Conservation (phyloP, 2,888 invertebrate genomes). For the Tyria jacobaeae region DNA sequence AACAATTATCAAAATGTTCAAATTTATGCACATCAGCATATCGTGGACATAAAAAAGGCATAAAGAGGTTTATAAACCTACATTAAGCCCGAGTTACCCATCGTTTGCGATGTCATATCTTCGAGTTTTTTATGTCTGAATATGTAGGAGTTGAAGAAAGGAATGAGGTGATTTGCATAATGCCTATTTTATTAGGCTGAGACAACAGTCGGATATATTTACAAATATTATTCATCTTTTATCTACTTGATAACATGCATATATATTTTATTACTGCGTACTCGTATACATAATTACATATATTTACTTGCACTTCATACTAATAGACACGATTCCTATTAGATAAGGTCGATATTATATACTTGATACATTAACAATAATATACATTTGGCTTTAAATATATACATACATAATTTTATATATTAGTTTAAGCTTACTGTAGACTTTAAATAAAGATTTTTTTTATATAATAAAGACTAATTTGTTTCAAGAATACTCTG, state of each 20-base stretch:
- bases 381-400: too few species aligned
- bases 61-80: conserved; percentile 31
- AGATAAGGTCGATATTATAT: too few species aligned
- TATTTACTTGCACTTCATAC: too few species aligned
- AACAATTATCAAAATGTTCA: conserved; percentile 11
- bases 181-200: neutral
- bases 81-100: conserved; percentile 22
- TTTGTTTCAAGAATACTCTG: too few species aligned
- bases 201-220: neutral
- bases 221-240: neutral
- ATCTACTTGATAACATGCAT: neutral
- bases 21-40: conserved; percentile 16
- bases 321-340: too few species aligned
- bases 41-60: conserved; percentile 32
- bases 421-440: too few species aligned
- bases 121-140: conserved; percentile 10
- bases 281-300: too few species aligned
- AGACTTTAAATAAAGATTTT: too few species aligned
- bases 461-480: too few species aligned
- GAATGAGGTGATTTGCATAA: neutral
- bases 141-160: conserved; percentile 1
- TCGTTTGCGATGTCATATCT: conserved; percentile 27
- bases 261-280: neutral
- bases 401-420: too few species aligned
- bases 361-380: too few species aligned